These are phyloP conservation scores for Otis tarda DNA, from an alignment of 2,113 vertebrate genomes.

Conservation along the genomic window DNA sequence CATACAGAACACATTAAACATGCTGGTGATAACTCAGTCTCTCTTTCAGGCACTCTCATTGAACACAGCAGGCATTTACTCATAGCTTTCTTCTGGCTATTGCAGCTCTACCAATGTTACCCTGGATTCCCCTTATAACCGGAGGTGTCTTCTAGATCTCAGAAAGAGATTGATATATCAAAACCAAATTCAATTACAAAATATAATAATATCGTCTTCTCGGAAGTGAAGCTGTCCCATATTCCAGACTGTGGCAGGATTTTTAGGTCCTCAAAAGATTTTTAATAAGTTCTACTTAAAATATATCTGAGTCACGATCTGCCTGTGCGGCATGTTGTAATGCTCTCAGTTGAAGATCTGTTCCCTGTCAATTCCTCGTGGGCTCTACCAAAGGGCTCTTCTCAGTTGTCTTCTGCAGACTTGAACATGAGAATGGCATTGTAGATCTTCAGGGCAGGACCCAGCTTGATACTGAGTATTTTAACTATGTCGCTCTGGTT, in stretches of 20 bases:
- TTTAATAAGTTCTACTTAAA: conserved; percentile 24
- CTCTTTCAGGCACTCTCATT: conserved; percentile 48
- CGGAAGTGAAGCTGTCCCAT: conserved; percentile 65
- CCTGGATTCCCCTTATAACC: conserved; percentile 69
- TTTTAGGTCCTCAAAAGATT: conserved; percentile 30
- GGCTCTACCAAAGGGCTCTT: not conserved
- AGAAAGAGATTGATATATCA: conserved; percentile 71
- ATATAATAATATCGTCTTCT: conserved; percentile 69
- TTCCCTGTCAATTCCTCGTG: not conserved
- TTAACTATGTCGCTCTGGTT: conserved; percentile 91
- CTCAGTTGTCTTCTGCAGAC: conserved; percentile 82
- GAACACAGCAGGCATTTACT: not conserved
- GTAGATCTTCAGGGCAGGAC: conserved; percentile 92
- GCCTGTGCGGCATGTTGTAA: not conserved
- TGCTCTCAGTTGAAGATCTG: not conserved
- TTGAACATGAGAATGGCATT: conserved; percentile 92
- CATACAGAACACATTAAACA: not conserved
- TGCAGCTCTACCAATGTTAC: conserved; percentile 54
- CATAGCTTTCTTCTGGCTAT: not conserved
- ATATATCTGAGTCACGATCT: not conserved
- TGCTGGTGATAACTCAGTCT: conserved; percentile 1
- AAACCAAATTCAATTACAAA: conserved; percentile 62
- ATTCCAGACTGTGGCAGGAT: conserved; percentile 51
- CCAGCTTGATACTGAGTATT: conserved; percentile 91
- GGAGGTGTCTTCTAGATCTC: conserved; percentile 70